Conservation (phyloP, 2,888 invertebrate species). For the Ennomos erosarius region DNA sequence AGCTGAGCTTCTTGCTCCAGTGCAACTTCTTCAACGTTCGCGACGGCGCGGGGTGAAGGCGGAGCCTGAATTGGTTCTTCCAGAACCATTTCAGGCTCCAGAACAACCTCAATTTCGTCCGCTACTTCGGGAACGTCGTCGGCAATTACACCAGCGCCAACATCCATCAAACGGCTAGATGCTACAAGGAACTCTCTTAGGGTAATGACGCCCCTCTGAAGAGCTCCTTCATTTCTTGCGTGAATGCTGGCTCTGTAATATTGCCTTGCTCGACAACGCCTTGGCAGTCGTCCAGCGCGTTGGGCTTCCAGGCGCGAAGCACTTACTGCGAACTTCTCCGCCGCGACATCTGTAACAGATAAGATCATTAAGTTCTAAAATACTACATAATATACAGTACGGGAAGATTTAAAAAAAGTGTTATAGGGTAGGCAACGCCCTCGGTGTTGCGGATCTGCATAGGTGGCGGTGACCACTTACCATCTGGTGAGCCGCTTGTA, state of each 20-base stretch:
- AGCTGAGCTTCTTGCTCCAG: too few relatives aligned
- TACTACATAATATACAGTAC: too few relatives aligned
- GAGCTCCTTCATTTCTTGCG: background rate
- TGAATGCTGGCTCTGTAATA: background rate
- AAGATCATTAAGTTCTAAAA: too few relatives aligned
- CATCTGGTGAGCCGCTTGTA: too few relatives aligned
- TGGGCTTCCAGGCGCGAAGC: background rate
- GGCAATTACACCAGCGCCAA: background rate
- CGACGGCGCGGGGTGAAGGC: background rate
- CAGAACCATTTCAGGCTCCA: background rate
- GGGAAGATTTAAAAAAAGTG: too few relatives aligned
- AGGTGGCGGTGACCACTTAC: too few relatives aligned
- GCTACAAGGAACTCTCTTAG: background rate
- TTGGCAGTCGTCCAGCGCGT: background rate
- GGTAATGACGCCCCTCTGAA: background rate
- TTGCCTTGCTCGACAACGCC: background rate
- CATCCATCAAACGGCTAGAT: background rate
- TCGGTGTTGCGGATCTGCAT: too few relatives aligned
- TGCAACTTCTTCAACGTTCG: background rate
- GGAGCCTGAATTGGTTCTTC: background rate
- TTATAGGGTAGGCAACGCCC: too few relatives aligned
- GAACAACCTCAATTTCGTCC: background rate
- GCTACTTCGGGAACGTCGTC: background rate
- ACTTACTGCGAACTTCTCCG: background rate
- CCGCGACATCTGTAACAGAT: background rate